phyloP scores from a whole-genome alignment of 2,797 vertebrate genomes.

The Loriculus beryllinus region DNA sequence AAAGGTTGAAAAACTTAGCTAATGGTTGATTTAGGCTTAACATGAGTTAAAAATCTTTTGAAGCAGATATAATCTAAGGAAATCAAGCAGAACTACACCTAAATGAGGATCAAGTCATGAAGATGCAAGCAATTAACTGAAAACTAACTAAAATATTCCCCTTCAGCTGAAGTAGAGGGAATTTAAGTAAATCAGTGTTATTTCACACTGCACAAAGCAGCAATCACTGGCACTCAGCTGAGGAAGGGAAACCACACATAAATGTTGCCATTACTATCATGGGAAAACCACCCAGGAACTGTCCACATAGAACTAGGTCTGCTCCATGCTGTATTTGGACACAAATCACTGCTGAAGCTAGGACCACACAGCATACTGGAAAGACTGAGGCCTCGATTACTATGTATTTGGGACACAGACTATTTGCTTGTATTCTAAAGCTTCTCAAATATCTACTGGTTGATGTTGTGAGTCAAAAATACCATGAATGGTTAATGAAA shows the following conservation, averaged over 20 bases:
- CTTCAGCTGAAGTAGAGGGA: not conserved
- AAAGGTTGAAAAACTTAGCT: not conserved
- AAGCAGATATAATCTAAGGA: conserved; percentile 25
- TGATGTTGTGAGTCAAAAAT: not conserved
- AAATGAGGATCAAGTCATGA: not conserved
- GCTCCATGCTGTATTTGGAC: not conserved
- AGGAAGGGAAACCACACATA: not conserved
- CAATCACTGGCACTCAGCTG: not conserved
- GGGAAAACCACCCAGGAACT: not conserved
- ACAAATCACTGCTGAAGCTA: not conserved
- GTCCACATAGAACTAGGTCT: not conserved
- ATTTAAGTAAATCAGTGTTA: conserved; percentile 1
- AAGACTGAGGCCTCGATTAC: not conserved
- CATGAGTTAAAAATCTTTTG: not conserved
- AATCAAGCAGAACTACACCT: conserved; percentile 39
- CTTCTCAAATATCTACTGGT: not conserved
- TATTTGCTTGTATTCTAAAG: not conserved
- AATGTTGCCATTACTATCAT: not conserved
- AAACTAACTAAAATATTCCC: not conserved
- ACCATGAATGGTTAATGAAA: not conserved
- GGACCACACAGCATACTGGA: not conserved
- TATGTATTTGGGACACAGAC: not conserved
- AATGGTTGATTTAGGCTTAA: not conserved
- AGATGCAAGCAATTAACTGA: not conserved
- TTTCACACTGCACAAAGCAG: not conserved